These are phyloP conservation scores for Cheilinus undulatus DNA, from an alignment of 2,113 vertebrate genomes.

Conservation along the genomic window DNA sequence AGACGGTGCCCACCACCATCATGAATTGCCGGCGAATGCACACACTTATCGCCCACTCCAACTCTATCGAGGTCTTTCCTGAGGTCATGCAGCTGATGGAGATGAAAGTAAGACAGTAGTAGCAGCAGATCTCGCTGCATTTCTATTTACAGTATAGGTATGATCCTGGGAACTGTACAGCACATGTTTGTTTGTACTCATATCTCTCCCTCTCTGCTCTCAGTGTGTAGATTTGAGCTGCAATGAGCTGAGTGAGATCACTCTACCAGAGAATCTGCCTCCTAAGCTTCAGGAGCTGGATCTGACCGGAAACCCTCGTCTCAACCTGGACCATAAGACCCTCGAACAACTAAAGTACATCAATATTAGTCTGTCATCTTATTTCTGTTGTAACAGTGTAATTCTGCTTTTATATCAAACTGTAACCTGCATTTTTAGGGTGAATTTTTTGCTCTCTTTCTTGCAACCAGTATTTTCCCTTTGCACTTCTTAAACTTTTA, in stretches of 20 bases:
- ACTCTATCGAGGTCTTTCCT: constrained; percentile 96
- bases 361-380: background rate
- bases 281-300: constrained; percentile 97
- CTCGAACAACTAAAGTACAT: constrained; percentile 95
- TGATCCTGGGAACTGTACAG: background rate
- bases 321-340: constrained; percentile 94
- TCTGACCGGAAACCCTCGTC: constrained; percentile 94
- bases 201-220: constrained; percentile 34
- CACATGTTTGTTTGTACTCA: background rate
- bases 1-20: constrained; percentile 97
- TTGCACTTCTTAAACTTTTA: no score
- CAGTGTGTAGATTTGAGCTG: constrained; percentile 99
- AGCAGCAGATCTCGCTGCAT: background rate
- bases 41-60: constrained; percentile 96
- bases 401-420: no score
- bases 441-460: background rate
- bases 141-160: background rate
- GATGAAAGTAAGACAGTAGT: constrained; percentile 88
- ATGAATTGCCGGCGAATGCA: constrained; percentile 95
- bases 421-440: background rate
- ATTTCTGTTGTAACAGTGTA: background rate
- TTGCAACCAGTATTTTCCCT: background rate
- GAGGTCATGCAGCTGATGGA: constrained; percentile 98
- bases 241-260: constrained; percentile 94
- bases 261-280: constrained; percentile 94